Conservation (phyloP, 2,888 invertebrate species). For the Conops quadrifasciatus region DNA sequence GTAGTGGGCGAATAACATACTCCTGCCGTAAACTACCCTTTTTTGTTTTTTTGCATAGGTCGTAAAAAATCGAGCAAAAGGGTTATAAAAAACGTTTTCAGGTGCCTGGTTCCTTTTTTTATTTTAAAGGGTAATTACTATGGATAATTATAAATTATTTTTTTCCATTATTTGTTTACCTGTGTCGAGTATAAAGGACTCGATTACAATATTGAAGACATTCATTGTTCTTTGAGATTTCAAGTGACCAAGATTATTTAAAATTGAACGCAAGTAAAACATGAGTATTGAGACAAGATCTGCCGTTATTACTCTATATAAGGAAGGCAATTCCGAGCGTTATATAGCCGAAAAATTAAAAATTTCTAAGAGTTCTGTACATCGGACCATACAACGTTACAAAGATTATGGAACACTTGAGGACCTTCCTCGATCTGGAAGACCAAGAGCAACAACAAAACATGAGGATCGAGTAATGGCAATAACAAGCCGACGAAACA, state of each 20-base stretch:
- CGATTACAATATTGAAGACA: neutral
- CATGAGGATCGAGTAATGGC: neutral
- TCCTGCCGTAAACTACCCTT: neutral
- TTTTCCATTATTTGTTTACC: too few species aligned
- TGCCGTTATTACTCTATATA: neutral
- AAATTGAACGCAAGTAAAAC: slow-evolving; percentile 1
- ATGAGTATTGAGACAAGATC: slow-evolving; percentile 1
- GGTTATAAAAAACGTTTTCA: slow-evolving; percentile 13
- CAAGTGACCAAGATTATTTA: slow-evolving; percentile 5
- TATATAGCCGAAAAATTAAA: too few species aligned
- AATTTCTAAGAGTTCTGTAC: too few species aligned
- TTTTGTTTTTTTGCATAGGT: neutral
- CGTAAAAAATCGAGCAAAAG: slow-evolving; percentile 9
- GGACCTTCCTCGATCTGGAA: neutral
- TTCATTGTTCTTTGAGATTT: neutral
- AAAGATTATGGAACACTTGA: neutral
- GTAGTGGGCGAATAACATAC: slow-evolving; percentile 4
- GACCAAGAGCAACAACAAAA: neutral
- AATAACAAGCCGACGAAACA: neutral
- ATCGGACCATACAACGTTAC: too few species aligned
- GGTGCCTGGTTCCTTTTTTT: too few species aligned
- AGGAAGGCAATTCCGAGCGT: too few species aligned
- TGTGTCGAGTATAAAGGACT: slow-evolving; percentile 12
- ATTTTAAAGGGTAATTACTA: too few species aligned
- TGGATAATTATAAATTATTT: too few species aligned